These are phyloP conservation scores for Porites rus DNA, from an alignment of 92 coral and sea anemone genomes.

Conservation along the genomic window DNA sequence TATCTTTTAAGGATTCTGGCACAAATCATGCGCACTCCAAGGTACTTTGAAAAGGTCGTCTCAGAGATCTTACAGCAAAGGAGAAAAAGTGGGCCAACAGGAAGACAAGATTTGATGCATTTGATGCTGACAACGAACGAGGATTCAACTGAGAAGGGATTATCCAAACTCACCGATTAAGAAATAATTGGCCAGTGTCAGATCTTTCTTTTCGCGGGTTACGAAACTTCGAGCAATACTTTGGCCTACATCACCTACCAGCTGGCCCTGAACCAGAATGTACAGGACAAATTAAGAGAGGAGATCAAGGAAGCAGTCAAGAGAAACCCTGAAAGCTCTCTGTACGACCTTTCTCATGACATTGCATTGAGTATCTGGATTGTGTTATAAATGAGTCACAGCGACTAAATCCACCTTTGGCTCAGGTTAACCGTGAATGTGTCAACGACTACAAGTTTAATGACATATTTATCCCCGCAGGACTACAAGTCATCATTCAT, in stretches of 20 bases:
- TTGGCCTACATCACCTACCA: not conserved
- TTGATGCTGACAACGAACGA: constrained; percentile 65
- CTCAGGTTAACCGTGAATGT: constrained; percentile 45
- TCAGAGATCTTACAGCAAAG: constrained; percentile 42
- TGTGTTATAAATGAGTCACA: constrained; percentile 66
- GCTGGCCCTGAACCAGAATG: constrained; percentile 22
- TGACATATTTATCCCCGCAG: constrained; percentile 48
- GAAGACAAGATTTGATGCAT: constrained; percentile 57
- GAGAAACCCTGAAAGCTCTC: constrained; percentile 30
- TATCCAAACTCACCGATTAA: constrained; percentile 45
- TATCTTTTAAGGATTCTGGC: not conserved
- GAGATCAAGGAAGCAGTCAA: constrained; percentile 26
- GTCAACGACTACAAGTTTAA: constrained; percentile 20
- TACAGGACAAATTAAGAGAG: constrained; percentile 24
- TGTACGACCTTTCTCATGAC: constrained; percentile 54
- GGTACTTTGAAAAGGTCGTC: constrained; percentile 12
- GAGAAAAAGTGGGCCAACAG: constrained; percentile 24
- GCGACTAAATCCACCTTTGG: constrained; percentile 54
- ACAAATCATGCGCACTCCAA: not conserved
- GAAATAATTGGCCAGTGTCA: constrained; percentile 30
- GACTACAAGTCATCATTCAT: constrained; percentile 39
- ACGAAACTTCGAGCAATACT: not conserved
- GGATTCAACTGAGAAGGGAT: constrained; percentile 45
- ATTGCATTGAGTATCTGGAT: constrained; percentile 67
- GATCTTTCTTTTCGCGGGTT: not conserved